Base-by-base conservation (phyloP, 2,888 invertebrate genomes). In the Drosophila conformis region DNA sequence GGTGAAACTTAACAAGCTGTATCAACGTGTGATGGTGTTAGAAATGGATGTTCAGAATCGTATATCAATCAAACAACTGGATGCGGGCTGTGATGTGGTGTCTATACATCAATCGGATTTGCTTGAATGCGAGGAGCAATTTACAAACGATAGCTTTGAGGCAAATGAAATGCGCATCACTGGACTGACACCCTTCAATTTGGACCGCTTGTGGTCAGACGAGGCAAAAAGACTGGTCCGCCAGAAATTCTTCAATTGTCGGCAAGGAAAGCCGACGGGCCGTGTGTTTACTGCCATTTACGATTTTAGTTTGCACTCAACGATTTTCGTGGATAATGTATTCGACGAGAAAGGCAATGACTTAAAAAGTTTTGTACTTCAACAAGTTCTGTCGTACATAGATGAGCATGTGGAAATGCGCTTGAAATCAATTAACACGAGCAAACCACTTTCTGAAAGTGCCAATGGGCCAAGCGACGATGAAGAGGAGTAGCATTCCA, bases 201-300 rank as follows among this genome's bases (percentile, higher is more conserved):
- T 80, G 62, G 76, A 80, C 2, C 83, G 83, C 3, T 42, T 61
- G 33, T 83, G 83, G 83, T 31, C 68, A 4, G 70, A 71, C 0
- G 69, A 73, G 25, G 56, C 36, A 3, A 76, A 54, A 1, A n/a
- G 49, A 2, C 10, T 57, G 21, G 46, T 80, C 7, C 67, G 73
- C 0, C 15, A 51, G 0, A 31, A 58, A 18, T 78, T 71, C 54
- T 69, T 69, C 4, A 29, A 25, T 10, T 52, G 48, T 0, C 2
- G 1, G 0, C 2, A 15, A 21, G 40, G n/a, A 0, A 40, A 49
- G 1, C 21, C 21, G 0, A 1, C 21, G 0, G 0, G 2, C 21
- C 35, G 64, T 0, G 1, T 38, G 4, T 84, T 40, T 29, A 56
- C 35, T 3, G 85, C 82, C 18, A 31, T 11, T 0, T 38, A 84